These are phyloP conservation scores for Trissolcus brochymenae DNA, from an alignment of 2,888 invertebrate species.

Conservation along the genomic window DNA sequence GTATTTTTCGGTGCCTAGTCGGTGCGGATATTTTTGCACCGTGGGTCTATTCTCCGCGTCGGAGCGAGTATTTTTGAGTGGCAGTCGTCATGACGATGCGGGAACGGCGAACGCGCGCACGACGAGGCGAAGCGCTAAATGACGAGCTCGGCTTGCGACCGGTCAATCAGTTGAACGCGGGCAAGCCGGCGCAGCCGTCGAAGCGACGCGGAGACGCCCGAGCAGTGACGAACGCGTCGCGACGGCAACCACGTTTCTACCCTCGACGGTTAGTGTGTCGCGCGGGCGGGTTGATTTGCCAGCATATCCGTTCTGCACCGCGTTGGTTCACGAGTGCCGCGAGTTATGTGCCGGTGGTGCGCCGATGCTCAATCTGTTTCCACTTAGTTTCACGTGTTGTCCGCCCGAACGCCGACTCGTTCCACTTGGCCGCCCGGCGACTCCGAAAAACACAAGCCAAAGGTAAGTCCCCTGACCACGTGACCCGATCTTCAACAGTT, in stretches of 20 bases:
- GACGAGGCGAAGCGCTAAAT: slow-evolving; percentile 36
- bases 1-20: not conserved
- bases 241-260: slow-evolving; percentile 71
- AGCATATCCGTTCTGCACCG: slow-evolving; percentile 60
- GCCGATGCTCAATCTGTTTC: slow-evolving; percentile 21
- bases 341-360: slow-evolving; percentile 51
- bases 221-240: slow-evolving; percentile 64
- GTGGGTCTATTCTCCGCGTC: slow-evolving; percentile 48
- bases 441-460: not conserved
- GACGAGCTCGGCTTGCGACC: slow-evolving; percentile 25
- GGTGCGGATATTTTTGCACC: slow-evolving; percentile 28
- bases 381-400: slow-evolving; percentile 35
- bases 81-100: slow-evolving; percentile 68
- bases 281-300: slow-evolving; percentile 68
- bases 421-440: slow-evolving; percentile 39
- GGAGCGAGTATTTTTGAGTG: slow-evolving; percentile 69
- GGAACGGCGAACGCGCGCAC: slow-evolving; percentile 30
- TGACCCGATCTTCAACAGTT: not conserved
- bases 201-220: slow-evolving; percentile 61
- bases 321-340: slow-evolving; percentile 56
- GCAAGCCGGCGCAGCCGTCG: slow-evolving; percentile 55
- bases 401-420: slow-evolving; percentile 38
- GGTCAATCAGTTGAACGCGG: slow-evolving; percentile 50
- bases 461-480: slow-evolving; percentile 30
- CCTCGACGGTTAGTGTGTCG: slow-evolving; percentile 67